Conservation (phyloP, 2,113 vertebrate genomes). For the Lophura nycthemera region DNA sequence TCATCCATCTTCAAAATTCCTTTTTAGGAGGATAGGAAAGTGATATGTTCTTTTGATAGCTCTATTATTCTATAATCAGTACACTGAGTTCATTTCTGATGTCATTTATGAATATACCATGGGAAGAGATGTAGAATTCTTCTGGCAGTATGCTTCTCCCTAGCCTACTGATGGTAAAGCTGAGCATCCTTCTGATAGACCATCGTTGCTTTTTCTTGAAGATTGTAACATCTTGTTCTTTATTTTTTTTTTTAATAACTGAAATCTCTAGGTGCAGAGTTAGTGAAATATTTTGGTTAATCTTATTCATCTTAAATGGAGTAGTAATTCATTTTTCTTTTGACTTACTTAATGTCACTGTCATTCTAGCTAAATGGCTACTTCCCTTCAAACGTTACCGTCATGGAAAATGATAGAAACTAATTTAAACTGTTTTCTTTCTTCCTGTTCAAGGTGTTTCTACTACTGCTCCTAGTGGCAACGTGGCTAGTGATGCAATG, state of each 20-base stretch:
- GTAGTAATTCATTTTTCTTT: not conserved
- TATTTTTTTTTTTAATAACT: not conserved
- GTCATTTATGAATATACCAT: not conserved
- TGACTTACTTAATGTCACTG: not conserved
- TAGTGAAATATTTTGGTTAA: not conserved
- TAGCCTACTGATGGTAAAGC: not conserved
- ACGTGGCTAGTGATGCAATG: slow-evolving; percentile 85
- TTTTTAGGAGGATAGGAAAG: not conserved
- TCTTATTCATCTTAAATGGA: not conserved
- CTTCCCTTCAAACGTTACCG: not conserved
- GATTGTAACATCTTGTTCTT: not conserved
- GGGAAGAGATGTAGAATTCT: not conserved
- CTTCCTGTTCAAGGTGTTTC: slow-evolving; percentile 71
- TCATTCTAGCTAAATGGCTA: not conserved
- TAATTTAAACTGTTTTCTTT: not conserved
- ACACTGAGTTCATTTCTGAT: fast-evolving
- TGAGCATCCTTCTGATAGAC: not conserved
- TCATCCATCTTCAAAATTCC: not conserved
- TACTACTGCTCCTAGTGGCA: slow-evolving; percentile 72
- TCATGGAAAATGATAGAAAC: fast-evolving
- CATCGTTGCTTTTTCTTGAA: not conserved
- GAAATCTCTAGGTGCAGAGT: not conserved
- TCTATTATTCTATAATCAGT: not conserved
- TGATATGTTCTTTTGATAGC: not conserved
- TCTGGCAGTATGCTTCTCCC: not conserved